Percentiles rank a stretch among this genome's conserved stretches.
These are phyloP conservation scores for Melinopterus prodromus DNA, from an alignment of 2,888 invertebrate species.

Conservation along the genomic window DNA sequence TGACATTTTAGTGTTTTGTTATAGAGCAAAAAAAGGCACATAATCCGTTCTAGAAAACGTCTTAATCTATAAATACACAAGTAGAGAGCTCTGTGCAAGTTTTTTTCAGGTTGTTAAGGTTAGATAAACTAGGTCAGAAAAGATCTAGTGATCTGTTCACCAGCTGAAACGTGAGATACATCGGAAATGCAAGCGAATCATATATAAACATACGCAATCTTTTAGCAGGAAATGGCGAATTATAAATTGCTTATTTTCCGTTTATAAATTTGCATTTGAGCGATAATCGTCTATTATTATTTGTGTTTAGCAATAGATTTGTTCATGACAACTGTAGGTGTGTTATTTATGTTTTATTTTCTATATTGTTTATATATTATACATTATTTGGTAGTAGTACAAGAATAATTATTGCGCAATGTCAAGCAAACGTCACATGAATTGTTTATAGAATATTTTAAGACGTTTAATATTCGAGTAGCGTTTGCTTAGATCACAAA, in stretches of 20 bases:
- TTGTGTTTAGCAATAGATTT: conserved; percentile 13
- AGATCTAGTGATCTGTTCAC: background rate
- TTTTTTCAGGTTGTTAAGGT: background rate
- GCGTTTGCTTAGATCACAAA: no score
- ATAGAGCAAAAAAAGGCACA: background rate
- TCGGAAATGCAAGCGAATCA: background rate
- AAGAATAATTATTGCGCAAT: no score
- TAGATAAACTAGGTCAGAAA: background rate
- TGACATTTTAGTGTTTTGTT: background rate
- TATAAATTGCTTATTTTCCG: background rate
- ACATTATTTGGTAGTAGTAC: no score
- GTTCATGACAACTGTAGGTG: no score
- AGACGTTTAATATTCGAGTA: no score
- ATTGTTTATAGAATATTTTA: no score
- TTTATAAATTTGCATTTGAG: background rate
- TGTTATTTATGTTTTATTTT: no score
- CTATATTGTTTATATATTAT: no score
- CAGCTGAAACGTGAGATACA: background rate
- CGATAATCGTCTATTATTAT: background rate
- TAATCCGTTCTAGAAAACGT: background rate
- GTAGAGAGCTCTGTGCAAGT: background rate
- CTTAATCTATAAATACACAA: background rate
- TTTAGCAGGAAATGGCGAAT: background rate
- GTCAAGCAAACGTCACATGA: no score
- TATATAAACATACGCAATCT: background rate